Base-by-base conservation (phyloP, 2,888 invertebrate genomes). In the Lacanobia wlatinum region DNA sequence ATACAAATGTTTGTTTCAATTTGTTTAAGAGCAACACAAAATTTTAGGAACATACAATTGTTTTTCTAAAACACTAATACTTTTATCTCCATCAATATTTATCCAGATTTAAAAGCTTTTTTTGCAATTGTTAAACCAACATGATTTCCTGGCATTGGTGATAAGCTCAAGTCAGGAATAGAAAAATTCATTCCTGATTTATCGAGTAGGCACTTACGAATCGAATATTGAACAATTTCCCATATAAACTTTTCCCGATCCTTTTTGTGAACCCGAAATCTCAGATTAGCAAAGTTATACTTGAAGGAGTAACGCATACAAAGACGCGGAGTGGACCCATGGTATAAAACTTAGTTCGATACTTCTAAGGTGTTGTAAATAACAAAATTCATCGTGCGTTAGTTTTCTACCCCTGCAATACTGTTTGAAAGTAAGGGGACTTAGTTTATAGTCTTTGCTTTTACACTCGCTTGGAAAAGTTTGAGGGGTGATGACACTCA, bases 261-360 rank as follows among this genome's bases (percentile, higher is more conserved):
- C 59, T 60, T 76, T 79, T 48, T 50, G 43, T 48, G 50, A 50
- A 18, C n/a, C 16, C 38, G 21, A 55, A 60, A 46, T 65, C 38
- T 50, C 21, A 80, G 55, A 65, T 76, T 74, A 80, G 73, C 80
- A 52, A 80, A 62, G 40, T 74, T 77, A 56, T 53, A 59, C 59
- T 60, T 46, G 23, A 52, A 62, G n/a, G 16, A 71, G 58, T 23
- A 63, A 40, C 46, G 16, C 28, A 61, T 46, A 66, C 55, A 10
- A n/a, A 9, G 28, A 52, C 10, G 58, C 40, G 10, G 40, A 40
- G 60, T 28, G 59, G 63, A 63, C 18, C 66, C 55, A 53, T 48
- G 70, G 56, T 70, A 59, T 55, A 23, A 53, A 82, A 84, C 71
- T 69, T 56, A 67, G 66, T 74, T 62, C 21, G 52, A 62, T 74